Evolutionary conservation across 64 coral and sea anemone genomes (phyloP), one percentile per base, ranked within the genome.

Genomic region (Pachyseris speciosa): DNA sequence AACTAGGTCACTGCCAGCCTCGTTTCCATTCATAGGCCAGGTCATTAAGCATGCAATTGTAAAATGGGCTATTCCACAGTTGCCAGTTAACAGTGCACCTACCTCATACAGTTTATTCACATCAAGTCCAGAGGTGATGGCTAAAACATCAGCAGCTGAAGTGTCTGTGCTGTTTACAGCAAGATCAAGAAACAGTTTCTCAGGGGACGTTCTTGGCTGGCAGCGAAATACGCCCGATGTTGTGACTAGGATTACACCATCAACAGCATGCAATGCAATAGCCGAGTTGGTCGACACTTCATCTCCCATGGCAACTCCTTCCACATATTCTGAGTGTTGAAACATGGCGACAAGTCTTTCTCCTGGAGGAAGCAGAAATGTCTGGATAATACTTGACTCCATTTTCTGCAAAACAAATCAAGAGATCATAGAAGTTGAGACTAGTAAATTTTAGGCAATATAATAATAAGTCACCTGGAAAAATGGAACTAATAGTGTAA

Each of bases 91-190:
- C 25, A 28, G 11, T n/a, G 9, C 41, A 45, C 38, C 32, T 64
- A 98, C 96, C 93, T 98, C 84, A 64, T 99, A 99, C 58, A 99
- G 66, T 38, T 84, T 85, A 64, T 95, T 99, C 6, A 99, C 97
- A 69, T 95, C 97, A 13, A 99, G 59, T 27, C 97, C 97, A 25
- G 91, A 89, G 9, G 87, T 95, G 8, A 99, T 99, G 3, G 97
- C 97, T 34, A 99, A 44, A 0, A 95, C 75, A 84, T 99, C 97
- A 20, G 97, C 97, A 45, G 93, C 94, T n/a, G 73, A 86, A n/a
- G 90, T 99, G 67, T 99, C 94, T 32, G 50, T 80, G 53, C 92
- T 99, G 44, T 95, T 91, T 3, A 99, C 93, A 30, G 97, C 97
- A 22, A 99, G 87, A 17, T 99, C 94, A 37, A 99, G 86, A 75